phyloP scores from a whole-genome alignment of 1,140 invertebrate genomes.

The Steinernema feltiae region DNA sequence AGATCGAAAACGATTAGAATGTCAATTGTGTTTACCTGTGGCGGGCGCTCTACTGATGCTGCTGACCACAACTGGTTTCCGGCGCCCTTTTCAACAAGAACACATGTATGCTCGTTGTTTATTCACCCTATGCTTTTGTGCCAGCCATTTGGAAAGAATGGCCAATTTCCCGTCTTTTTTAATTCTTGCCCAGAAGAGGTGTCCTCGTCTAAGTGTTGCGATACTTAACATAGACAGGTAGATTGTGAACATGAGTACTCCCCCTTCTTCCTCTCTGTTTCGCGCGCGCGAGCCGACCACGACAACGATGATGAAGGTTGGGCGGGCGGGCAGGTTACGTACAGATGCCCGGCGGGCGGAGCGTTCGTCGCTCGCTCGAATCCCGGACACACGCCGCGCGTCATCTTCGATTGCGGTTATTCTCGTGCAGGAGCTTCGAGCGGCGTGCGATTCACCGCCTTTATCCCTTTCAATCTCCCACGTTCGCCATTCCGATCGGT shows the following conservation, averaged over 20 bases:
- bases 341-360: constrained; percentile 2
- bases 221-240: background rate
- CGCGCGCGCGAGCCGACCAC: background rate
- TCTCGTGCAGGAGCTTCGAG: constrained; percentile 12
- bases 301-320: constrained; percentile 1
- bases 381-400: constrained; percentile 14
- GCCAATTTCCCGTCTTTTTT: background rate
- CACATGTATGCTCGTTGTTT: background rate
- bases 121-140: background rate
- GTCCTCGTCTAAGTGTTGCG: background rate
- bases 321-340: background rate
- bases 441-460: background rate
- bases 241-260: background rate
- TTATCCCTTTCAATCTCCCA: constrained; percentile 1
- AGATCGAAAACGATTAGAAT: background rate
- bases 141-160: too few species aligned
- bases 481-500: constrained; percentile 1
- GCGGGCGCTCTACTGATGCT: background rate
- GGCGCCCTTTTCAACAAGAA: background rate
- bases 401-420: constrained; percentile 15
- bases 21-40: constrained; percentile 13
- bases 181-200: too few species aligned
- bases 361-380: constrained; percentile 7
- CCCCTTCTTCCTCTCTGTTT: background rate
- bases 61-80: constrained; percentile 6